Conservation (phyloP, 2,113 vertebrate species). For the Cervus canadensis region DNA sequence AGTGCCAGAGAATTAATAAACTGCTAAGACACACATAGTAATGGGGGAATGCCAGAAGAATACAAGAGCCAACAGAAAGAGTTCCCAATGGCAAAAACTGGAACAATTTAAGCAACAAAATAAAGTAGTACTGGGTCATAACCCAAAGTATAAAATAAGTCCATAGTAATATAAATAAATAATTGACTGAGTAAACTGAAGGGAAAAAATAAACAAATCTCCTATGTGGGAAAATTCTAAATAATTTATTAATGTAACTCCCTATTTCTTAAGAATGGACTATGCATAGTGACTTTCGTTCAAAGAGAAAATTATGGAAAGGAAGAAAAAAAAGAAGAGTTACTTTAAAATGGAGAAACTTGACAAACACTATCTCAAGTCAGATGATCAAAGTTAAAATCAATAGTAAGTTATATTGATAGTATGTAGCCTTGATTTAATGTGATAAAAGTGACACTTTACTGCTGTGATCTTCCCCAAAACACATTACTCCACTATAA, state of each 20-base stretch:
- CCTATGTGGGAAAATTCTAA: not conserved
- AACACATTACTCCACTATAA: not conserved
- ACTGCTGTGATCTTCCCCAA: not conserved
- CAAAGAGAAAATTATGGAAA: constrained; percentile 21
- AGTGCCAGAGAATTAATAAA: not conserved
- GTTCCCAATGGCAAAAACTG: not conserved
- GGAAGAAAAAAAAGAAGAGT: not conserved
- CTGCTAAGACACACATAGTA: not conserved
- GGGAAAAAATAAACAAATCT: not conserved
- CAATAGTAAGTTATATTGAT: not conserved
- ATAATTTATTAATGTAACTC: not conserved
- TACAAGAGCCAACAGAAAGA: not conserved
- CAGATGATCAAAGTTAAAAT: not conserved
- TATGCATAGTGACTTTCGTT: not conserved
- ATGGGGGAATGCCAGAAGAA: not conserved
- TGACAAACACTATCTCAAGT: not conserved
- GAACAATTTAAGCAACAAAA: not conserved
- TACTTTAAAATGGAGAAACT: not conserved
- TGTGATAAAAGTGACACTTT: not conserved
- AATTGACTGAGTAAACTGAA: not conserved
- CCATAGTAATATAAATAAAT: not conserved
- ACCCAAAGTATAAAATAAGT: not conserved
- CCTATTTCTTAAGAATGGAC: not conserved
- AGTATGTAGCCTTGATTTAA: not conserved
- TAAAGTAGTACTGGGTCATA: not conserved